A percentile compares a stretch with the other conserved stretches of the same genome.
Evolutionary conservation across 2,888 invertebrate species (phyloP).

Genomic region (Tenthredo mesomela): DNA sequence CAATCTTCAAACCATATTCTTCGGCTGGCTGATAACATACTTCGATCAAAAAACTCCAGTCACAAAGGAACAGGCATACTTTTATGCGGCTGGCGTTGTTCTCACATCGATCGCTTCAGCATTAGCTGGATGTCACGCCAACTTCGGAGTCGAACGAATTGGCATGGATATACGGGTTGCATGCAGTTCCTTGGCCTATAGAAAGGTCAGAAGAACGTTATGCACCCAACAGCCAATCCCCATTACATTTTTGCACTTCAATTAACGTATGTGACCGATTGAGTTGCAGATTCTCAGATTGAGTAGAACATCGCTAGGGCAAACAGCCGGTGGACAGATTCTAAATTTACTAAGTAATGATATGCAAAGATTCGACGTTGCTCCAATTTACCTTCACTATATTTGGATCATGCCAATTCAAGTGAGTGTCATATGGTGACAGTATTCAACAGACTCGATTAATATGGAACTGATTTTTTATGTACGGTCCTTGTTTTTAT

Average conservation of each 20-base stretch:
- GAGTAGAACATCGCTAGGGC: slow-evolving; percentile 81
- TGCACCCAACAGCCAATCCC: neutral
- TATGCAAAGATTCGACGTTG: slow-evolving; percentile 93
- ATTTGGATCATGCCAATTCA: slow-evolving; percentile 93
- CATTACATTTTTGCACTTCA: neutral
- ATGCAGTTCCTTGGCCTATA: slow-evolving; percentile 84
- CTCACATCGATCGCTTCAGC: slow-evolving; percentile 73
- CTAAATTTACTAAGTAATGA: slow-evolving; percentile 97
- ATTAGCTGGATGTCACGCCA: slow-evolving; percentile 76
- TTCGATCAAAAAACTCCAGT: slow-evolving; percentile 70
- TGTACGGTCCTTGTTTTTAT: slow-evolving; percentile 54
- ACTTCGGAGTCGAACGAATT: slow-evolving; percentile 74
- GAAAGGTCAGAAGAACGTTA: slow-evolving; percentile 80
- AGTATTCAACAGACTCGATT: neutral
- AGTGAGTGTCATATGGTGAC: slow-evolving; percentile 69
- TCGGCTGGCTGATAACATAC: slow-evolving; percentile 67
- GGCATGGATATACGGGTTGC: slow-evolving; percentile 86
- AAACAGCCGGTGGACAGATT: slow-evolving; percentile 92
- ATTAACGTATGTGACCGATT: neutral
- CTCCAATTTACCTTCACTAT: slow-evolving; percentile 90
- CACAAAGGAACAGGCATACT: neutral
- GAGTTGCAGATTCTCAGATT: neutral
- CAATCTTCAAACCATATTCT: slow-evolving; percentile 65
- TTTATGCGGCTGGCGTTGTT: slow-evolving; percentile 72
- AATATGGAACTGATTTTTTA: neutral